Conservation (phyloP, 2,797 vertebrate genomes). For the Malurus splendens region DNA sequence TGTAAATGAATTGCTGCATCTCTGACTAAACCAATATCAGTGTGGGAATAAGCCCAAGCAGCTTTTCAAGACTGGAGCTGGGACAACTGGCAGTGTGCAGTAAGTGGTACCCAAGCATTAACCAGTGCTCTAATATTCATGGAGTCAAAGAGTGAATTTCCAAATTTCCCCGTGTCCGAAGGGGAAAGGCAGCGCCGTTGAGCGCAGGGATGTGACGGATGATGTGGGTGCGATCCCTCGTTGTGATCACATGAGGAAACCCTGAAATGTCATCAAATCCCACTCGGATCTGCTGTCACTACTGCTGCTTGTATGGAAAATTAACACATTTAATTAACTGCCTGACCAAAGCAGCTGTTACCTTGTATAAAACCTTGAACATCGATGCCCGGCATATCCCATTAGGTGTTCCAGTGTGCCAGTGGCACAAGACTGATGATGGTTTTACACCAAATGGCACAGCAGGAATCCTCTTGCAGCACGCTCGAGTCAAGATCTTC, state of each 20-base stretch:
- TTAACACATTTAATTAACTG: constrained; percentile 83
- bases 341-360: constrained; percentile 82
- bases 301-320: constrained; percentile 75
- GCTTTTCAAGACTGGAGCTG: constrained; percentile 57
- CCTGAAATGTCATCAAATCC: constrained; percentile 78
- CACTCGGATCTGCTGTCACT: constrained; percentile 72
- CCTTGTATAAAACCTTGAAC: constrained; percentile 77
- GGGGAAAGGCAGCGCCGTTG: constrained; percentile 16
- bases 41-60: constrained; percentile 48
- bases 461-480: constrained; percentile 65
- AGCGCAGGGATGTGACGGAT: constrained; percentile 45
- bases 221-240: constrained; percentile 49
- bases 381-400: constrained; percentile 59
- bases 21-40: constrained; percentile 54
- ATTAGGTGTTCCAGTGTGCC: constrained; percentile 69
- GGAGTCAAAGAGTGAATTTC: constrained; percentile 35
- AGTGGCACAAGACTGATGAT: constrained; percentile 71
- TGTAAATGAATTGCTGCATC: constrained; percentile 45
- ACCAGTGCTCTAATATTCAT: constrained; percentile 23
- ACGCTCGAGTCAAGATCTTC: constrained; percentile 70
- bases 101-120: constrained; percentile 1
- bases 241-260: constrained; percentile 66
- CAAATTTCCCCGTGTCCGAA: constrained; percentile 26
- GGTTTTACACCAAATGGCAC: constrained; percentile 62
- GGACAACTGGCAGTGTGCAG: constrained; percentile 61